These are phyloP conservation scores for Drepanosiphum platanoidis DNA, from an alignment of 2,888 invertebrate genomes.

Conservation along the genomic window DNA sequence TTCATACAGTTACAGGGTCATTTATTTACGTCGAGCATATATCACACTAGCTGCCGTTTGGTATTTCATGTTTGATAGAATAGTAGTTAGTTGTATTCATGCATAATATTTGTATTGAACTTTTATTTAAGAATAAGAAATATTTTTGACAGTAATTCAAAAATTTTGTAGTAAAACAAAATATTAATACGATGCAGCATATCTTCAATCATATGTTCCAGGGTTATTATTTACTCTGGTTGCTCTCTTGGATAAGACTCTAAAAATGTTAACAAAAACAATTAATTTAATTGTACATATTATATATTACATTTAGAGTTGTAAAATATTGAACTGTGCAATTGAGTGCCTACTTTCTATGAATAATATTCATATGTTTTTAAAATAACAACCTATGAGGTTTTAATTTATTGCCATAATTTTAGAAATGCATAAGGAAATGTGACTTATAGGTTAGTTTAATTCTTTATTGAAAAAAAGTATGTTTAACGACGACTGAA, in stretches of 20 bases:
- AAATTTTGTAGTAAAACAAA: not conserved
- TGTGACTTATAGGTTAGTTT: no score
- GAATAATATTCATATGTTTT: not conserved
- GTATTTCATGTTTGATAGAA: not conserved
- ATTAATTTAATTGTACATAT: not conserved
- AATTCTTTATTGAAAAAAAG: no score
- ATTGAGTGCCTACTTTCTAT: no score
- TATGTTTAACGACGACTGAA: no score
- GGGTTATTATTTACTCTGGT: conserved; percentile 45
- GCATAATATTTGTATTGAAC: not conserved
- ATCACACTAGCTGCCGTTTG: not conserved
- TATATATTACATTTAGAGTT: not conserved
- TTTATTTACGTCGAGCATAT: not conserved
- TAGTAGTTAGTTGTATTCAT: not conserved
- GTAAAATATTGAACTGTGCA: no score
- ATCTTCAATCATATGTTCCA: not conserved
- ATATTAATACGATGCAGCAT: not conserved
- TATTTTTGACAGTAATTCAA: not conserved
- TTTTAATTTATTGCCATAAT: no score
- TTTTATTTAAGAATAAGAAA: not conserved
- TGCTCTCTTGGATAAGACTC: conserved; percentile 27
- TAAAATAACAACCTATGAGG: no score
- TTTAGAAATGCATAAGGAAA: no score
- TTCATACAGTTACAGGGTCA: not conserved
- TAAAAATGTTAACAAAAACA: conserved; percentile 25